Evolutionary conservation across 2,797 vertebrate species (phyloP).

Genomic region (Muraenolepis orangiensis): DNA sequence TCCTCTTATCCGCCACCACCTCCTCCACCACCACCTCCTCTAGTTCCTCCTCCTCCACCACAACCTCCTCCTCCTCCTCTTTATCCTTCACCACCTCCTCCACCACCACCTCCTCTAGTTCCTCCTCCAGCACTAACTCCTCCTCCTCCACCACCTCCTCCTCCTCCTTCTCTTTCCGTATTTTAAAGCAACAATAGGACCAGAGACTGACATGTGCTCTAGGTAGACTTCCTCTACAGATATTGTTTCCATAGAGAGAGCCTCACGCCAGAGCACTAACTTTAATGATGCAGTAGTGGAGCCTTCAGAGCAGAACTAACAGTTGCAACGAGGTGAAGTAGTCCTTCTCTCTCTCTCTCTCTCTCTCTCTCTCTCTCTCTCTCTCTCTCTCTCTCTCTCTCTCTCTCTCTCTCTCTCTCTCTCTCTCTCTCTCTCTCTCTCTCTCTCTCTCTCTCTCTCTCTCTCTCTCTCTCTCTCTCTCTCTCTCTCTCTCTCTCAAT

Average conservation of each 20-base stretch:
- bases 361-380: neutral
- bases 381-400: neutral
- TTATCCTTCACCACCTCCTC: no score
- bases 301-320: slow-evolving; percentile 22
- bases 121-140: no score
- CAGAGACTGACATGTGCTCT: neutral
- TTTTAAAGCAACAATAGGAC: neutral
- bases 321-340: slow-evolving; percentile 18
- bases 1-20: no score
- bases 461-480: neutral
- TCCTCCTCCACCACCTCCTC: neutral
- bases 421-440: neutral
- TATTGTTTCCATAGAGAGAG: slow-evolving; percentile 23
- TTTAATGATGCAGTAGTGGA: slow-evolving; percentile 29
- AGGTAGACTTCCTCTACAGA: neutral
- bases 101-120: neutral
- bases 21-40: neutral
- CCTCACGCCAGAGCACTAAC: slow-evolving; percentile 8
- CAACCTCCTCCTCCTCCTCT: no score
- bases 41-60: no score
- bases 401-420: neutral
- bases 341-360: neutral
- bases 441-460: neutral
- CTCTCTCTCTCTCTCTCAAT: neutral
- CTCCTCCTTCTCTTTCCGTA: neutral